These are phyloP conservation scores for Watersipora subatra DNA, from an alignment of 1,140 invertebrate genomes.

Conservation along the genomic window DNA sequence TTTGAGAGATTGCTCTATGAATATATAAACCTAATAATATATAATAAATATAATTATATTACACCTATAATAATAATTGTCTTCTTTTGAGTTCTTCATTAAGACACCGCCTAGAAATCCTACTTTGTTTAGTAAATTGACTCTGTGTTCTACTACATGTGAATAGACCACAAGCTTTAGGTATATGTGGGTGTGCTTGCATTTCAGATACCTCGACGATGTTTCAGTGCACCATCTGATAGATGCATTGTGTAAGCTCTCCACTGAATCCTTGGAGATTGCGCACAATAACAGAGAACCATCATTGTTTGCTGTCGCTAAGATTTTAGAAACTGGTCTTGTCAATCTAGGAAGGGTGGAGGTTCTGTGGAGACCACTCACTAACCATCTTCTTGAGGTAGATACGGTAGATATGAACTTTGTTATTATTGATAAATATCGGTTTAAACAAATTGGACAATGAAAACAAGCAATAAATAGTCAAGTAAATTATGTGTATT, in stretches of 20 bases:
- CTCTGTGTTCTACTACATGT: too few species aligned
- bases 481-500: too few species aligned
- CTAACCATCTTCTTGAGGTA: constrained; percentile 85
- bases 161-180: too few species aligned
- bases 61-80: too few species aligned
- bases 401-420: constrained; percentile 3
- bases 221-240: constrained; percentile 89
- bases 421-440: not conserved
- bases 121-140: too few species aligned
- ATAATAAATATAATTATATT: too few species aligned
- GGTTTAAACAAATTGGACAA: constrained; percentile 3
- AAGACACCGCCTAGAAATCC: too few species aligned
- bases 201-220: constrained; percentile 62
- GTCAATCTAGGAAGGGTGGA: constrained; percentile 86
- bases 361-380: constrained; percentile 89
- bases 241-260: constrained; percentile 87
- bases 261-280: constrained; percentile 90
- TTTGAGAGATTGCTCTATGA: too few species aligned
- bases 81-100: too few species aligned
- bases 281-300: constrained; percentile 90
- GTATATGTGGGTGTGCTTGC: too few species aligned
- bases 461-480: not conserved
- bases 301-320: constrained; percentile 90
- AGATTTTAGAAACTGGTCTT: constrained; percentile 85
- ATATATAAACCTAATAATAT: too few species aligned